Conservation (phyloP, 37 sponge, comb jelly and placozoan species). For the Spongilla lacustris region DNA sequence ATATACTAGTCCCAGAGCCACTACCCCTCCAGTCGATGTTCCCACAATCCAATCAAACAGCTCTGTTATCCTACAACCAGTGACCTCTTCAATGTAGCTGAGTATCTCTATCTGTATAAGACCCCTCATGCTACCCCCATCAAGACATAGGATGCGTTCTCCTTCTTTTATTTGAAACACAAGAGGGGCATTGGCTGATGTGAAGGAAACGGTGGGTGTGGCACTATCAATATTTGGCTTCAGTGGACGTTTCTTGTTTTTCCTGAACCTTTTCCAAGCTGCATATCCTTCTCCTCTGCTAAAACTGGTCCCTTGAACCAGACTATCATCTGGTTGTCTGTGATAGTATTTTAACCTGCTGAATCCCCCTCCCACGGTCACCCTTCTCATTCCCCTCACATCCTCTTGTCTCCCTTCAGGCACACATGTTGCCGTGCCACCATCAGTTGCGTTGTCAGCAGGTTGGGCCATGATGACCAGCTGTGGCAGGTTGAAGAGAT, state of each 20-base stretch:
- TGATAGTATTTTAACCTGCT: neutral
- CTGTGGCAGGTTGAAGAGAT: neutral
- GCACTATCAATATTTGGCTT: neutral
- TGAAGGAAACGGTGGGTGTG: neutral
- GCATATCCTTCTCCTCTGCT: neutral
- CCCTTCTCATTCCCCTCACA: neutral
- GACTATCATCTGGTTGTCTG: neutral
- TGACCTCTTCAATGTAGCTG: constrained; percentile 12
- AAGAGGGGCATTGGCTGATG: neutral
- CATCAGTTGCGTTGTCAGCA: neutral
- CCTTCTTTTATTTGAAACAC: neutral
- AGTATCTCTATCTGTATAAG: constrained; percentile 41
- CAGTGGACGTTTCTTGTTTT: neutral
- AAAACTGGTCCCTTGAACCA: too few species aligned
- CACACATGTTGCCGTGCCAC: neutral
- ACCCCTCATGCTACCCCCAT: constrained; percentile 44
- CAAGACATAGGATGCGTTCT: constrained; percentile 21
- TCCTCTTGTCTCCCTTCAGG: neutral
- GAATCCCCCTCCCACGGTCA: neutral
- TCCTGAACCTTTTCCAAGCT: neutral
- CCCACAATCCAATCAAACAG: constrained; percentile 57
- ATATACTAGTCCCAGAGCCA: constrained; percentile 30
- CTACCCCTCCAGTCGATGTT: constrained; percentile 37
- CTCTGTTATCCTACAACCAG: constrained; percentile 22
- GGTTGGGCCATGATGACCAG: neutral